These are phyloP conservation scores for Subacronicta megacephala DNA, from an alignment of 2,888 invertebrate species.

Conservation along the genomic window DNA sequence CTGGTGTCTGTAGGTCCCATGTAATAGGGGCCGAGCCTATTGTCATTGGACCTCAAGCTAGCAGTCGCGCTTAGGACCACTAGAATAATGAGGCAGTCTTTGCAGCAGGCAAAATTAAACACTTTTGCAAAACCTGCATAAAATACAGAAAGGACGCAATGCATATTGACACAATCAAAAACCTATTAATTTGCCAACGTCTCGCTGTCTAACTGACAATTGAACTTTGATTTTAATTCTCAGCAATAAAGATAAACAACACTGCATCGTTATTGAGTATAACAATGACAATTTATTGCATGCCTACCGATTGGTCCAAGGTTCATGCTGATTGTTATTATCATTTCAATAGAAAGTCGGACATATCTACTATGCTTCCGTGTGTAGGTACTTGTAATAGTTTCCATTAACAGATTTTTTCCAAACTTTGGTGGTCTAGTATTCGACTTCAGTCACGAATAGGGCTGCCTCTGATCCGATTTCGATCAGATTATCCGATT, in stretches of 20 bases:
- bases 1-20: too few relatives aligned
- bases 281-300: constrained; percentile 29
- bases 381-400: constrained; percentile 15
- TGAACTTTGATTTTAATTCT: constrained; percentile 38
- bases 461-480: constrained; percentile 27
- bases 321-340: constrained; percentile 11
- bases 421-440: constrained; percentile 8
- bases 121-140: too few relatives aligned
- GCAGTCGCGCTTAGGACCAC: too few relatives aligned
- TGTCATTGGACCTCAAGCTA: too few relatives aligned
- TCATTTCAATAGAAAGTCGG: constrained; percentile 17
- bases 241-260: constrained; percentile 32
- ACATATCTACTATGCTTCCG: constrained; percentile 1
- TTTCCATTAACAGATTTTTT: constrained; percentile 33
- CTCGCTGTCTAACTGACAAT: neutral
- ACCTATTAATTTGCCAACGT: constrained; percentile 7
- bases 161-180: too few relatives aligned
- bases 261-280: constrained; percentile 12
- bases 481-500: constrained; percentile 18
- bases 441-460: constrained; percentile 13
- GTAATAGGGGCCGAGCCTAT: too few relatives aligned
- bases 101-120: too few relatives aligned
- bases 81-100: too few relatives aligned
- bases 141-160: too few relatives aligned
- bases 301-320: constrained; percentile 17